Conservation (phyloP, 2,797 vertebrate genomes). For the Spinus olivaceus region DNA sequence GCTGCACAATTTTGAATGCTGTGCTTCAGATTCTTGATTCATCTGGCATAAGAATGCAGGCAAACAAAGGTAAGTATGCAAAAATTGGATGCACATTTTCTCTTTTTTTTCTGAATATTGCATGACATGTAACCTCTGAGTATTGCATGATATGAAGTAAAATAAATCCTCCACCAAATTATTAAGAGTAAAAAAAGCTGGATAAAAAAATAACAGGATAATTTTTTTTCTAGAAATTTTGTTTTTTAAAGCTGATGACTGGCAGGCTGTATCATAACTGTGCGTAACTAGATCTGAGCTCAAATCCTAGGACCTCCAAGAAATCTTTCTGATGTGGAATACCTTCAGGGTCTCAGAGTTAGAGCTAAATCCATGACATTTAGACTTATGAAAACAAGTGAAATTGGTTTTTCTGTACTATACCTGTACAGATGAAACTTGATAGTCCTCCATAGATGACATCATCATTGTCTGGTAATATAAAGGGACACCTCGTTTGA, state of each 20-base stretch:
- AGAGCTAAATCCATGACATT: neutral
- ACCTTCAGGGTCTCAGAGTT: neutral
- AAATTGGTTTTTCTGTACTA: neutral
- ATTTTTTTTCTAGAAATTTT: neutral
- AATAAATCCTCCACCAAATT: neutral
- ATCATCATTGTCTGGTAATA: constrained; percentile 98
- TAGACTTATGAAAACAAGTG: neutral
- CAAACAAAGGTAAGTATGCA: neutral
- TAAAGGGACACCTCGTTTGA: constrained; percentile 97
- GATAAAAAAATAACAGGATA: neutral
- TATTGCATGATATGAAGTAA: neutral
- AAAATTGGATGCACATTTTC: neutral
- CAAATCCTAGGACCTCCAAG: neutral
- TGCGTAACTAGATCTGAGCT: neutral
- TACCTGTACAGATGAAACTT: constrained; percentile 99
- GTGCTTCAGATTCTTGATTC: neutral
- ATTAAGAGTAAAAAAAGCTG: neutral
- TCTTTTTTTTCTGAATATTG: neutral
- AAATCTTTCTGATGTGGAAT: neutral
- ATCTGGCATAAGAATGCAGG: neutral
- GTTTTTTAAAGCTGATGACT: neutral
- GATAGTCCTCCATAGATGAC: constrained; percentile 98
- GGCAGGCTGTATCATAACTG: neutral
- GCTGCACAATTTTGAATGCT: neutral
- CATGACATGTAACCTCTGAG: neutral